Evolutionary conservation across 2,888 invertebrate species (phyloP), one percentile per base, ranked within the genome.

Genomic region (Listrodromus nycthemerus): DNA sequence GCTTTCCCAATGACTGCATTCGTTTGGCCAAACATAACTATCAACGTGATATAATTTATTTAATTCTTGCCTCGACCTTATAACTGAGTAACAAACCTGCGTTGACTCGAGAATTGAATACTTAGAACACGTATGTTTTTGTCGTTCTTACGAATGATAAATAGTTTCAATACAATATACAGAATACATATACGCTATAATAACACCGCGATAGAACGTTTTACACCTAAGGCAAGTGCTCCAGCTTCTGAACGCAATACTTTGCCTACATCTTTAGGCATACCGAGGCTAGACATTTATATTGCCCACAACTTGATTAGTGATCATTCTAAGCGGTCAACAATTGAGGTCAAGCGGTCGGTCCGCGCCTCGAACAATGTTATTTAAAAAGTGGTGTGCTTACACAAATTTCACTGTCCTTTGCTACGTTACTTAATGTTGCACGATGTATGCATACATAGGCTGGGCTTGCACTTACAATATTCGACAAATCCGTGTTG

Each of bases 381-480:
- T 27, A 83, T 80, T 79, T 74, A 65, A 50, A 75, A 52, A 71
- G 48, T 61, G 37, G 50, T 41, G 78, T 69, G 73, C 66, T 82
- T 70, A 81, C 33, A 70, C 73, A 78, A 75, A 75, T 78, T 76
- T 21, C 65, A 58, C 61, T 58, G 55, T 74, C 69, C 19, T 50
- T 82, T 66, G 74, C 84, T 87, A 88, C 80, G 80, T 85, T 80
- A 71, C 66, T 83, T 82, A 83, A 84, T 80, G 67, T 80, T 81
- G 82, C 75, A 88, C 83, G 81, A 85, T 87, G 86, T 86, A 86
- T 77, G 88, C 85, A 85, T 84, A 88, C 86, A 86, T 88, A 89
- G 88, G 86, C 88, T 86, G 87, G 86, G 85, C 87, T 86, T 84
- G 80, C 80, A 73, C 80, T 84, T 82, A 82, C 77, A 74, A 82